Evolutionary conservation across 2,797 vertebrate genomes (phyloP).

Genomic region (Hydrocynus forskahlii): DNA sequence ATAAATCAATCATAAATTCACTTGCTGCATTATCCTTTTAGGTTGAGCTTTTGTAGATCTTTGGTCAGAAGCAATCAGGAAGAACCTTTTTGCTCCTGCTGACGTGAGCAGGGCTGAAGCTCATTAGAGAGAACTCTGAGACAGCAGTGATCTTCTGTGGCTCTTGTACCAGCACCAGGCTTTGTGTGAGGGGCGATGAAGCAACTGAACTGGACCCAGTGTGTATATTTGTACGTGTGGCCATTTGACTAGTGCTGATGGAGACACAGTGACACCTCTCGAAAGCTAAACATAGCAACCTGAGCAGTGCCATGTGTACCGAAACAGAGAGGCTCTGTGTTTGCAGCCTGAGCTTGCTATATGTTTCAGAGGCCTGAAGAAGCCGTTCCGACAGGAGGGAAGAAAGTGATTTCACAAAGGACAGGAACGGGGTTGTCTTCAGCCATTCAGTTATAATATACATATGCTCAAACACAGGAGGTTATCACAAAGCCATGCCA

Average conservation of each 20-base stretch:
- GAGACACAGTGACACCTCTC: slow-evolving; percentile 62
- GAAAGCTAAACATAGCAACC: slow-evolving; percentile 62
- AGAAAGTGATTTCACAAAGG: slow-evolving; percentile 9
- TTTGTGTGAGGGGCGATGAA: slow-evolving; percentile 46
- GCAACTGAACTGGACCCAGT: slow-evolving; percentile 44
- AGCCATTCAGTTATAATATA: not conserved
- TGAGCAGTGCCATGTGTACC: slow-evolving; percentile 55
- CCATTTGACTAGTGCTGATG: slow-evolving; percentile 59
- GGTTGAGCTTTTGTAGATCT: not conserved
- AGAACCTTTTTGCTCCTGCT: slow-evolving; percentile 2
- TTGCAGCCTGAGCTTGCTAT: slow-evolving; percentile 49
- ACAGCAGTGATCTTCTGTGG: slow-evolving; percentile 10
- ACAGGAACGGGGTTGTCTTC: slow-evolving; percentile 17
- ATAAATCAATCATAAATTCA: too few species aligned
- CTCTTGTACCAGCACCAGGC: slow-evolving; percentile 33
- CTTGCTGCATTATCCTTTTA: not conserved
- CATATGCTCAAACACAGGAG: not conserved
- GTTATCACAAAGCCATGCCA: not conserved
- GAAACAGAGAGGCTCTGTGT: slow-evolving; percentile 53
- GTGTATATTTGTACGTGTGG: slow-evolving; percentile 43
- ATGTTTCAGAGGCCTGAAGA: slow-evolving; percentile 52
- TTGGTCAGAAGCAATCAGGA: not conserved
- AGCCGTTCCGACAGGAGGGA: slow-evolving; percentile 9
- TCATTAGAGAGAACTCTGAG: not conserved
- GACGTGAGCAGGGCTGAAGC: not conserved